These are phyloP conservation scores for Solenopsis invicta DNA, from an alignment of 1,140 invertebrate genomes.

Conservation along the genomic window DNA sequence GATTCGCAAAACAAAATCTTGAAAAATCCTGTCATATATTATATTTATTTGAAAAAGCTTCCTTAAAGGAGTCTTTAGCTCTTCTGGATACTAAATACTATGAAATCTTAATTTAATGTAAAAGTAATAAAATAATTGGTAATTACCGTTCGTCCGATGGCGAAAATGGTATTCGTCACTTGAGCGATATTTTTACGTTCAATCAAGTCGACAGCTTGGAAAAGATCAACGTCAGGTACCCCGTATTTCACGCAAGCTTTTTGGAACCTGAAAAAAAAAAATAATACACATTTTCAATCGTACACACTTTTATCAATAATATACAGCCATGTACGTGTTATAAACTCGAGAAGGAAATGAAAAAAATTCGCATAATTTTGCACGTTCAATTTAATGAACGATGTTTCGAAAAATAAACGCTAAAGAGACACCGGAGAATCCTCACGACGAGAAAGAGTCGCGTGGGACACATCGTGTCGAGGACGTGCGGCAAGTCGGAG, in stretches of 20 bases:
- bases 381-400: not conserved
- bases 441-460: not conserved
- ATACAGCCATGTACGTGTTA: not conserved
- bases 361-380: not conserved
- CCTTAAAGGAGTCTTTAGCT: not conserved
- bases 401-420: not conserved
- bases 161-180: constrained; percentile 97
- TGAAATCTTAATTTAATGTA: not conserved
- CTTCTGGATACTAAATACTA: not conserved
- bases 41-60: not conserved
- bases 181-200: constrained; percentile 97
- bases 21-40: not conserved
- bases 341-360: not conserved
- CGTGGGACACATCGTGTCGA: constrained; percentile 11
- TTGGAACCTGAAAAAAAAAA: constrained; percentile 92
- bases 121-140: constrained; percentile 74
- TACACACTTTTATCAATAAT: not conserved
- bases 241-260: constrained; percentile 95
- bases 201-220: constrained; percentile 98
- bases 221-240: constrained; percentile 96
- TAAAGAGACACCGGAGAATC: not conserved
- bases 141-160: constrained; percentile 95
- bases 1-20: not conserved
- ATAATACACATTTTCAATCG: no score
- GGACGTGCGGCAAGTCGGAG: constrained; percentile 54